Evolutionary conservation across 1,140 invertebrate genomes (phyloP), one percentile per base, ranked within the genome.

Genomic region (Anastrepha obliqua): DNA sequence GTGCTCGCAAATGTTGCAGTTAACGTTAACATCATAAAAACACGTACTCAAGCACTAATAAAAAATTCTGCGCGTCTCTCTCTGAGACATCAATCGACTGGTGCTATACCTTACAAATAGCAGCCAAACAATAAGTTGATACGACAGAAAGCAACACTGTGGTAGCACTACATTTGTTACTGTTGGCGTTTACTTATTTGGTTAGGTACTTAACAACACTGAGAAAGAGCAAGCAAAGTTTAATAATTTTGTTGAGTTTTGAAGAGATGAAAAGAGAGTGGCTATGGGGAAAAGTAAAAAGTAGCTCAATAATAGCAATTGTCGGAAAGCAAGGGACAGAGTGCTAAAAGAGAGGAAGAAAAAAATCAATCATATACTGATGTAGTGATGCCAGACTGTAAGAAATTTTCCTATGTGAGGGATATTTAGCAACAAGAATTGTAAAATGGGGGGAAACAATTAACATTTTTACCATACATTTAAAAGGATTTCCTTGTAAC

Each of bases 21-120:
- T 55, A 81, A 55, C 17, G 44, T 47, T 81, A 55, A 29, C 44
- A 81, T 81, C 74, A 81, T 81, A 81, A 81, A 81, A 81, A 81
- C 15, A 81, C 55, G 20, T 11, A 81, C 74, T 55, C 44, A 55
- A 81, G 74, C 17, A 55, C 55, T 81, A 81, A 20, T 20, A 20
- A 9, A 81, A 81, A 55, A 3, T 81, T 81, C 47, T 81, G 47
- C 47, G 13, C 47, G 74, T 81, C 47, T 29, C 74, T 81, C 44
- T 29, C 70, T 78, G 44, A 51, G 17, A 4, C 44, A 78, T 13
- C 7, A 13, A 29, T 55, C 55, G n/a, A 55, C 74, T 81, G 47
- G 55, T 51, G 74, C 47, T 55, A 81, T 29, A 42, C 47, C 55
- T 81, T 81, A 17, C 17, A 81, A 81, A 55, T n/a, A 42, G 17